Percentiles rank a stretch among this genome's conserved stretches.
Conservation (phyloP, 2,797 vertebrate genomes). For the Australoheros facetus region DNA sequence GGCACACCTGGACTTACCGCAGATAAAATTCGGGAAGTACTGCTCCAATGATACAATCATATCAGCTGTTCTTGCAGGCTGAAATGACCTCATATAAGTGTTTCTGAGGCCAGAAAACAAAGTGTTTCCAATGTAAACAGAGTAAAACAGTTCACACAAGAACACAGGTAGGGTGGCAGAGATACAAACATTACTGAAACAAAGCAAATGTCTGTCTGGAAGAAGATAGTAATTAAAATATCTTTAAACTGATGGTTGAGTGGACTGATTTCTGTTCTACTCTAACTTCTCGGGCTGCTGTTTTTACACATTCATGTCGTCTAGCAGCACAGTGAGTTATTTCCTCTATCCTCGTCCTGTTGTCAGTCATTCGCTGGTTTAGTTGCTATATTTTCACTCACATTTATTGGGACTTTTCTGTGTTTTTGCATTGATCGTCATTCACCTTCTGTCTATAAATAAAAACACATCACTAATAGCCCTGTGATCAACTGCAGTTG, state of each 20-base stretch:
- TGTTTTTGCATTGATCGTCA: slow-evolving; percentile 18
- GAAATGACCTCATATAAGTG: not conserved
- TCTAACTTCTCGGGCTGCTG: not conserved
- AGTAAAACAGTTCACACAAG: not conserved
- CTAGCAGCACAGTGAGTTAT: not conserved
- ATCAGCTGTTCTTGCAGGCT: not conserved
- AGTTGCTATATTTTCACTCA: slow-evolving; percentile 8
- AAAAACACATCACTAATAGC: slow-evolving; percentile 35
- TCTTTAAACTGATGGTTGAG: not conserved
- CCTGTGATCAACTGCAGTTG: slow-evolving; percentile 22
- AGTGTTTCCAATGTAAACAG: not conserved
- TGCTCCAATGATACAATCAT: not conserved
- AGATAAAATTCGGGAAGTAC: not conserved
- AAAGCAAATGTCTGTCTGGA: not conserved
- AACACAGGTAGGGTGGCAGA: not conserved
- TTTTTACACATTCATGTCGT: not conserved
- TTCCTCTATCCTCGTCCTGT: not conserved
- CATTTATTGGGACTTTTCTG: slow-evolving; percentile 1
- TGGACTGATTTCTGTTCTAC: not conserved
- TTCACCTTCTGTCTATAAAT: slow-evolving; percentile 50
- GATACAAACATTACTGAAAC: not conserved
- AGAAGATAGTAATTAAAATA: not conserved
- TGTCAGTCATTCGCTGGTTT: slow-evolving; percentile 26
- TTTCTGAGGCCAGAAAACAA: not conserved
- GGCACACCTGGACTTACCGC: not conserved